Conservation (phyloP, 2,113 vertebrate species). For the Sceloporus tristichus region DNA sequence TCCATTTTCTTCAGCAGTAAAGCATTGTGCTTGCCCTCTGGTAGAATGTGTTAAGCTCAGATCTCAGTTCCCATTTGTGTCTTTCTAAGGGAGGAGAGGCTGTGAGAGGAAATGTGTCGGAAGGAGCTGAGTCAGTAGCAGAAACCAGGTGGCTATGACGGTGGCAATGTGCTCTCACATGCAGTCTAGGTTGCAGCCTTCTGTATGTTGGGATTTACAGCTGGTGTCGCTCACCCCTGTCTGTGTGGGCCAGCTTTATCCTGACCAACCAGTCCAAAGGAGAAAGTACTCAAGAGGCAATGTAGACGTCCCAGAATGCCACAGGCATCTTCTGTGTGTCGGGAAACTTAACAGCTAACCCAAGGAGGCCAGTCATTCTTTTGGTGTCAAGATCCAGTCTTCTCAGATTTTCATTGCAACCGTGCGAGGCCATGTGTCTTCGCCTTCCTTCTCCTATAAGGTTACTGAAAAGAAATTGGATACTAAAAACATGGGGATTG, state of each 20-base stretch:
- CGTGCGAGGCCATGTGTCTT: neutral
- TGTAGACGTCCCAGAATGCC: too few species aligned
- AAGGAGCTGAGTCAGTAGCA: neutral
- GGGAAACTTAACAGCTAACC: too few species aligned
- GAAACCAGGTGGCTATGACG: neutral
- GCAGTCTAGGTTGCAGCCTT: neutral
- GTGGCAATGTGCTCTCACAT: too few species aligned
- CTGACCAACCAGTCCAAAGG: neutral
- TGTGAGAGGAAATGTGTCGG: accelerated
- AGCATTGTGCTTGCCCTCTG: too few species aligned
- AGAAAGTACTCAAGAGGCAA: too few species aligned
- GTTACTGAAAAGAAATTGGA: too few species aligned
- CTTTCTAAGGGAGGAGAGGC: neutral
- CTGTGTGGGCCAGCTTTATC: neutral
- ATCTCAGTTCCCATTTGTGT: neutral
- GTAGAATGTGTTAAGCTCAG: too few species aligned
- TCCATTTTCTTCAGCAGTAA: too few species aligned
- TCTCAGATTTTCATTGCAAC: neutral
- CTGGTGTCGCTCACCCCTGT: neutral
- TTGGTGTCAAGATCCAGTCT: neutral
- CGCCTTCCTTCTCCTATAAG: too few species aligned
- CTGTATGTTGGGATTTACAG: too few species aligned
- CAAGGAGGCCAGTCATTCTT: neutral
- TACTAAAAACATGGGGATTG: too few species aligned
- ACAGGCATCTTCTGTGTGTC: too few species aligned